A percentile compares a stretch with the other conserved stretches of the same genome.
Evolutionary conservation across 2,113 vertebrate genomes (phyloP).

Genomic region (Vulpes vulpes): DNA sequence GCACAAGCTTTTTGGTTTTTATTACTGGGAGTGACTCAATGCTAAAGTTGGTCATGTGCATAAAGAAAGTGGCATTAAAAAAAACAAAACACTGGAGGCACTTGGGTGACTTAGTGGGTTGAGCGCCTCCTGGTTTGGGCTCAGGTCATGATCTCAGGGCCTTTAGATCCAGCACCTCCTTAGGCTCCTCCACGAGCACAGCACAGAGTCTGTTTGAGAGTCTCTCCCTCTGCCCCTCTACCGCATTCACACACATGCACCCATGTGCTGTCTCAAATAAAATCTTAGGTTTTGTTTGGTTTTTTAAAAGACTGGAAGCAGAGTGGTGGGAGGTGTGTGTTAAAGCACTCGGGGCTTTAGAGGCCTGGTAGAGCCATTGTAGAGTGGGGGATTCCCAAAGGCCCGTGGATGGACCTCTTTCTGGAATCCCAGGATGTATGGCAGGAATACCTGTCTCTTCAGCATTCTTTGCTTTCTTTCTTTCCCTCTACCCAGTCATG

Average conservation of each 20-base stretch:
- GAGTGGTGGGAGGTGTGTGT: background rate
- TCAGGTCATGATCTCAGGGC: background rate
- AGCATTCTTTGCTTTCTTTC: background rate
- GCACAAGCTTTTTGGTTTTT: background rate
- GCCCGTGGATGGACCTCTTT: background rate
- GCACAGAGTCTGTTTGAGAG: background rate
- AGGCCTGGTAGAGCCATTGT: too few species aligned
- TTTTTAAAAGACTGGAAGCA: background rate
- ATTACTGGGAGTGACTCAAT: background rate
- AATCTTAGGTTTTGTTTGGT: background rate
- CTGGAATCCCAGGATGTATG: background rate
- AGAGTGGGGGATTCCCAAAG: background rate
- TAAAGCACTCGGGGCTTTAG: background rate
- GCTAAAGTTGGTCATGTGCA: background rate
- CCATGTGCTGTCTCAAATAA: background rate
- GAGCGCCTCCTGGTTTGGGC: background rate
- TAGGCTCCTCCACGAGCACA: background rate
- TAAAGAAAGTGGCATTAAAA: background rate
- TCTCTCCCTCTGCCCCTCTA: background rate
- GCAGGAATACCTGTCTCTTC: background rate
- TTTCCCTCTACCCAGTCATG: background rate
- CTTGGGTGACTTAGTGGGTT: background rate
- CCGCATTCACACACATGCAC: background rate
- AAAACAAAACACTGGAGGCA: background rate
- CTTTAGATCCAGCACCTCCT: background rate